A percentile compares a stretch with the other conserved stretches of the same genome.
Evolutionary conservation across 2,888 invertebrate genomes (phyloP).

Genomic region (Nephrotoma flavescens): DNA sequence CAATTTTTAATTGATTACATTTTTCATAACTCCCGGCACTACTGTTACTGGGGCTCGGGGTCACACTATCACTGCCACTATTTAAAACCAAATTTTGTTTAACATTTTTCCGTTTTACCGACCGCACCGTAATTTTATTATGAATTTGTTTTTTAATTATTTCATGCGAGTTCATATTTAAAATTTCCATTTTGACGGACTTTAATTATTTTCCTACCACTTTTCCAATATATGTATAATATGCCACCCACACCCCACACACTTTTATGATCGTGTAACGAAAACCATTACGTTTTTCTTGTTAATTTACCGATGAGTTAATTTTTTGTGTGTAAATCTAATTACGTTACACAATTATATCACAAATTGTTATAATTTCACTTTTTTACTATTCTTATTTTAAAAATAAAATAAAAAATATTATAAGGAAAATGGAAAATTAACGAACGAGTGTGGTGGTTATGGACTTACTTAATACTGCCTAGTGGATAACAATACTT

Average conservation of each 20-base stretch:
- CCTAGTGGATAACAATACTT: background rate
- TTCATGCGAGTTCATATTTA: conserved; percentile 4
- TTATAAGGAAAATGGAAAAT: background rate
- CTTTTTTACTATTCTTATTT: background rate
- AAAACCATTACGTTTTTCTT: background rate
- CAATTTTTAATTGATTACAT: background rate
- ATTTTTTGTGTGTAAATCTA: background rate
- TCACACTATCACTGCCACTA: background rate
- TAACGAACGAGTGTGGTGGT: background rate
- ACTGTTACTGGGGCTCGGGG: background rate
- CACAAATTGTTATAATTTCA: background rate
- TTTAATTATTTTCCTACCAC: background rate
- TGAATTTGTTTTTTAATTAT: background rate
- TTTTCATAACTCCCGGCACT: background rate
- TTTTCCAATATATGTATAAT: background rate
- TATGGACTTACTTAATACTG: background rate
- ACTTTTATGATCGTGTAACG: background rate
- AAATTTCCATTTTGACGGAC: conserved; percentile 3
- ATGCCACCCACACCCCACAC: background rate
- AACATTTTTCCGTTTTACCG: conserved; percentile 10
- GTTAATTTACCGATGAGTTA: background rate
- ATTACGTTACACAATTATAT: background rate
- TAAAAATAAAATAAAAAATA: background rate
- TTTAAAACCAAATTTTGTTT: conserved; percentile 6
- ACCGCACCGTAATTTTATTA: conserved; percentile 9